A percentile compares a stretch with the other conserved stretches of the same genome.
These are phyloP conservation scores for Bufo bufo DNA, from an alignment of 2,113 vertebrate species.

Conservation along the genomic window DNA sequence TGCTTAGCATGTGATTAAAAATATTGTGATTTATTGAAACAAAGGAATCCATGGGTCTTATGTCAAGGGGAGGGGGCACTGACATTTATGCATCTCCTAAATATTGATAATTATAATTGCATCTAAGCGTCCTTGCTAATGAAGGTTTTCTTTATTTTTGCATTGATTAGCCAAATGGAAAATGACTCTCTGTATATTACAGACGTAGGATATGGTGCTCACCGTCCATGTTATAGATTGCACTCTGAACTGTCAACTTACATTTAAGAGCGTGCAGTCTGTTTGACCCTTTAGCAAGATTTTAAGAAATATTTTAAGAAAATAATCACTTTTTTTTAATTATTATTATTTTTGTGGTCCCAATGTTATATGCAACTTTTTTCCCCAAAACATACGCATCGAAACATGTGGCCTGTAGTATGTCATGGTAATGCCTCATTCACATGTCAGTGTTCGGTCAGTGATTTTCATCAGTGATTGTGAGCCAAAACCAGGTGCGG, in stretches of 20 bases:
- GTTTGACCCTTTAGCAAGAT: neutral
- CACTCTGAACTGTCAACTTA: neutral
- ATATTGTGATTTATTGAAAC: conserved; percentile 59
- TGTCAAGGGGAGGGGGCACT: neutral
- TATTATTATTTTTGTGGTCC: too few relatives aligned
- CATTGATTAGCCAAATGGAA: conserved; percentile 20
- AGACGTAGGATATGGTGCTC: neutral
- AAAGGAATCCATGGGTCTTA: neutral
- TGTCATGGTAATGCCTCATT: too few relatives aligned
- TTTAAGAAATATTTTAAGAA: neutral
- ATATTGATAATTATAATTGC: conserved; percentile 31
- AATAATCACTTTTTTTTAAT: too few relatives aligned
- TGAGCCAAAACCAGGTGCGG: too few relatives aligned
- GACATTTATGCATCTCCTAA: conserved; percentile 5
- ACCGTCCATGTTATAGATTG: neutral
- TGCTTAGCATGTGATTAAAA: conserved; percentile 62
- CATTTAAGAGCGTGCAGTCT: too few relatives aligned
- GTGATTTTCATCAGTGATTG: too few relatives aligned
- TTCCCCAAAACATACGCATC: too few relatives aligned
- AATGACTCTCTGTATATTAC: neutral
- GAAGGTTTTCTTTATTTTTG: neutral
- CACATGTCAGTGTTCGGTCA: too few relatives aligned
- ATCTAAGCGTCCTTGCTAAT: neutral
- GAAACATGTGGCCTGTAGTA: too few relatives aligned
- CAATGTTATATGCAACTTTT: too few relatives aligned